Evolutionary conservation across 2,797 vertebrate species (phyloP).

Genomic region (Sparus aurata): DNA sequence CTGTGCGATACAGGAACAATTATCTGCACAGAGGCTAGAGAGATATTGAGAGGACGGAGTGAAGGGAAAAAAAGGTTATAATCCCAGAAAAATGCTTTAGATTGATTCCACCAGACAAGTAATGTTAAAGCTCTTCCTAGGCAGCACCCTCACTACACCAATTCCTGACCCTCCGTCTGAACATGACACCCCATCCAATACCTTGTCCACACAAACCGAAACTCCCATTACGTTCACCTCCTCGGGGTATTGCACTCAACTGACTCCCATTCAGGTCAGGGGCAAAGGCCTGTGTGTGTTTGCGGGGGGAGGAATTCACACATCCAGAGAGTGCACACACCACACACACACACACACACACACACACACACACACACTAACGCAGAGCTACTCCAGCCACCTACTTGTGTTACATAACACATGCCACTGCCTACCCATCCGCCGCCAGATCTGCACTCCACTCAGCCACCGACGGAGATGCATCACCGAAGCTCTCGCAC

Average conservation of each 20-base stretch:
- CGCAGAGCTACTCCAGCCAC: conserved; percentile 78
- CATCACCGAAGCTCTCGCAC: conserved; percentile 43
- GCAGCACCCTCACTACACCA: conserved; percentile 22
- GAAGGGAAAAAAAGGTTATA: conserved; percentile 19
- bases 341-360: conserved; percentile 47
- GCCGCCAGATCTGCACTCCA: conserved; percentile 62
- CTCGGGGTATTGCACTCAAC: conserved; percentile 56
- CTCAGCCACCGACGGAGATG: conserved; percentile 63
- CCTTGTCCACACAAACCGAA: conserved; percentile 30
- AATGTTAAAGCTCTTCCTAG: conserved; percentile 37
- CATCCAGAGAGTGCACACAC: conserved; percentile 42
- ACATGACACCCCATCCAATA: conserved; percentile 35
- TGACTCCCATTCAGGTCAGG: conserved; percentile 67
- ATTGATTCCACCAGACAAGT: conserved; percentile 45
- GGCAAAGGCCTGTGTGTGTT: conserved; percentile 36
- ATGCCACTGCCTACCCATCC: conserved; percentile 79
- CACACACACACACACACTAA: conserved; percentile 51
- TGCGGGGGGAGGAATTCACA: conserved; percentile 54
- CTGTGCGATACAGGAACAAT: conserved; percentile 44
- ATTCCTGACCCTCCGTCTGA: conserved; percentile 46
- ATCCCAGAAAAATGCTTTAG: conserved; percentile 39
- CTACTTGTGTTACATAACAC: conserved; percentile 86
- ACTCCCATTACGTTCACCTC: conserved; percentile 52
- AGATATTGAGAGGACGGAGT: conserved; percentile 23
- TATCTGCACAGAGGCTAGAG: conserved; percentile 40